Evolutionary conservation across 23 tunicate genomes (phyloP).

Genomic region (Clavelina lepadiformis): DNA sequence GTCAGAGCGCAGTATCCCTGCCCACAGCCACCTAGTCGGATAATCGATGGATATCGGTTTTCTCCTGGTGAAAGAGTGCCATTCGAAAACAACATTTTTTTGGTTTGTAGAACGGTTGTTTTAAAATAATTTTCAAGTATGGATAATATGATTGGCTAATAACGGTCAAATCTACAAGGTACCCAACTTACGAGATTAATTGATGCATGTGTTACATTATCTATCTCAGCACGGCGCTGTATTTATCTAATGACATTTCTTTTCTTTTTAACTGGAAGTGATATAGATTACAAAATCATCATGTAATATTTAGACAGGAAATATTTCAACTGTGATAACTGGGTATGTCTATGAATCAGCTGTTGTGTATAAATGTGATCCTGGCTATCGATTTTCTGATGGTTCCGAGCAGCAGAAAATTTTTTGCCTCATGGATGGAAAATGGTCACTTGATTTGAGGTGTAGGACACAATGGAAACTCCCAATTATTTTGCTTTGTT

Average conservation of each 20-base stretch:
- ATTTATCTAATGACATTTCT: too few species aligned
- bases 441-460: constrained; percentile 41
- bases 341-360: constrained; percentile 15
- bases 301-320: background rate
- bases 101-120: too few species aligned
- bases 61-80: constrained; percentile 9
- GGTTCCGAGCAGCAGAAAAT: constrained; percentile 21
- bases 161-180: background rate
- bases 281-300: background rate
- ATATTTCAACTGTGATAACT: background rate
- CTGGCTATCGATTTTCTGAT: constrained; percentile 46
- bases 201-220: too few species aligned
- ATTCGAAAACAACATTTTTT: too few species aligned
- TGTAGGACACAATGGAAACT: too few species aligned
- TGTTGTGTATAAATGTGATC: constrained; percentile 34
- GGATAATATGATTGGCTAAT: background rate
- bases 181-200: too few species aligned
- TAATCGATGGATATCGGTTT: constrained; percentile 26
- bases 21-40: constrained; percentile 13
- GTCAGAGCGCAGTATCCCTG: constrained; percentile 33
- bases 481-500: too few species aligned
- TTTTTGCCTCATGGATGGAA: constrained; percentile 18
- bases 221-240: too few species aligned
- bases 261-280: background rate
- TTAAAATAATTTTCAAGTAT: background rate